Evolutionary conservation across 2,888 invertebrate genomes (phyloP), one percentile per base, ranked within the genome.

Genomic region (Nezara viridula): DNA sequence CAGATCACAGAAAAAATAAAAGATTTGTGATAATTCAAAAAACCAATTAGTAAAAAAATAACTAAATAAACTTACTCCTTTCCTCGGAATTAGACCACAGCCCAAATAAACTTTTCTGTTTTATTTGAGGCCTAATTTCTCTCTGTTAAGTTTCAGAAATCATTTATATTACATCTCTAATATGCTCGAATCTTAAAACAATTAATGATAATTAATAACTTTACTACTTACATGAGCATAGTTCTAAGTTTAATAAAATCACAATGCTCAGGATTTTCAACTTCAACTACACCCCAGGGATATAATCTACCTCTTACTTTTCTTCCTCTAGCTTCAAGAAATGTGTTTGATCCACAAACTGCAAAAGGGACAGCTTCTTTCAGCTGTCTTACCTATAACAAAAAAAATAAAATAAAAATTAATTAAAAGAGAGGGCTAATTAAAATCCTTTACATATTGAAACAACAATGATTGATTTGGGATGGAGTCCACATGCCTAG

Each of bases 261-360:
- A 94, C 98, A 98, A 93, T 99, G 99, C 85, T 98, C 98, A 0
- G 98, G 98, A 94, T 99, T 99, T 93, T 99, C 99, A 21, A 99
- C 98, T 94, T 99, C 99, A 16, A 99, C 98, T 2, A 99, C 98
- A 66, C 99, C 99, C 99, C 99, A 99, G 0, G 99, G 98, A 94
- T 99, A 99, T 90, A 98, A 95, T 3, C 99, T 95, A 47, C 99
- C 99, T 89, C 98, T 95, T 90, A 99, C 98, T 93, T 98, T 97
- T 89, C 97, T 95, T 85, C 98, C 98, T 92, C 97, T 96, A 44
- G 98, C 98, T 93, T 99, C 99, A 91, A 99, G 94, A 90, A 96
- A 93, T 4, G 97, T 96, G 92, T 97, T 98, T 88, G 98, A 97
- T 90, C 99, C 98, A 93, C 98, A 98, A n/a, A 99, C 98, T 77